phyloP scores from a whole-genome alignment of 2,888 invertebrate genomes.

The Aspidapion aeneum region DNA sequence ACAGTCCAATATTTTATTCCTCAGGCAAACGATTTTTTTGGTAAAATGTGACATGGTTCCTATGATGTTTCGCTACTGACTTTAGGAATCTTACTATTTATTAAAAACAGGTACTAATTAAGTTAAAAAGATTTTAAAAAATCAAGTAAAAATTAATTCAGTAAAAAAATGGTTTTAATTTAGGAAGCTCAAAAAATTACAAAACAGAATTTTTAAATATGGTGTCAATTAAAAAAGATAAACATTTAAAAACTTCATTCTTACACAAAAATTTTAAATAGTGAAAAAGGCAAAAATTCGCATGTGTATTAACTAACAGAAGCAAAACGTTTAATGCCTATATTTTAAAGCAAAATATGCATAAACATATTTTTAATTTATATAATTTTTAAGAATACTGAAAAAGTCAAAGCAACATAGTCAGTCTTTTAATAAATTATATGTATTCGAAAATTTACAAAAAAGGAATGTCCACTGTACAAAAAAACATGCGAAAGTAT shows the following conservation, averaged over 20 bases:
- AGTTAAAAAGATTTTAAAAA: not conserved
- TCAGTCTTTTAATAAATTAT: slow-evolving; percentile 45
- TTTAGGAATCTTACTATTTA: too few species aligned
- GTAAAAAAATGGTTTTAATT: not conserved
- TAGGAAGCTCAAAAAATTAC: not conserved
- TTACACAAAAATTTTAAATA: not conserved
- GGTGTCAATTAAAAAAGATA: not conserved
- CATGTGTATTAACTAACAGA: not conserved
- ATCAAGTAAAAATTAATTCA: not conserved
- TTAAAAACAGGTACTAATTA: too few species aligned
- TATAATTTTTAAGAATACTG: not conserved
- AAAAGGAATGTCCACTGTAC: slow-evolving; percentile 42
- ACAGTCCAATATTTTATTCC: too few species aligned
- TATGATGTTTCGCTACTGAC: too few species aligned
- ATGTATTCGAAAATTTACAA: slow-evolving; percentile 37
- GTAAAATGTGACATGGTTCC: too few species aligned
- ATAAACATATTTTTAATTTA: too few species aligned
- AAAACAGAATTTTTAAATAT: not conserved
- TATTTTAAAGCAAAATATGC: not conserved
- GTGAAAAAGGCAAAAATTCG: not conserved
- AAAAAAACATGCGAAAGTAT: slow-evolving; percentile 38
- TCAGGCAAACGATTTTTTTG: too few species aligned
- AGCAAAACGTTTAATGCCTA: not conserved
- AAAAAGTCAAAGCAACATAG: slow-evolving; percentile 35
- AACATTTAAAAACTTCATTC: not conserved